Conservation (phyloP, 2,797 vertebrate species). For the Hypotaenidia okinawae region DNA sequence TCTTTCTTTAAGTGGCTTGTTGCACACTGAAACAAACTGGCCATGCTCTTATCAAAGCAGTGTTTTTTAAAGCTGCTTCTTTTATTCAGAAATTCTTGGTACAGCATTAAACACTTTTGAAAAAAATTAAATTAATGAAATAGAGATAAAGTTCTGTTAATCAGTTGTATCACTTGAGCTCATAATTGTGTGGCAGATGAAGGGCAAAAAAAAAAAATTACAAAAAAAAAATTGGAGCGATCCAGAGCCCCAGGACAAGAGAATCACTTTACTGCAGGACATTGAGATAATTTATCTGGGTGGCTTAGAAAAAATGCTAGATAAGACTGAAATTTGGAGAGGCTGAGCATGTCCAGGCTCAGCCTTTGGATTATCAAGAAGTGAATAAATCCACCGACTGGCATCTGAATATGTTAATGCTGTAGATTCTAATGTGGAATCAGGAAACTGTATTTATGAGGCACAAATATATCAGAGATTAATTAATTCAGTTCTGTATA, state of each 20-base stretch:
- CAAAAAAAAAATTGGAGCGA: background rate
- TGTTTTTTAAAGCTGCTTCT: background rate
- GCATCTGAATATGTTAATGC: constrained; percentile 32
- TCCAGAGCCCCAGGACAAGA: background rate
- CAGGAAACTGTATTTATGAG: constrained; percentile 40
- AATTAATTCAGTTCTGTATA: constrained; percentile 60
- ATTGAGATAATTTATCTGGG: constrained; percentile 36
- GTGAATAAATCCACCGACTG: constrained; percentile 5
- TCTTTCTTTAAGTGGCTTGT: background rate
- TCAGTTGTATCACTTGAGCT: background rate
- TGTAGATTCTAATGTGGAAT: constrained; percentile 27
- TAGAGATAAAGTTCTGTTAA: background rate
- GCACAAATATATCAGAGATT: constrained; percentile 31
- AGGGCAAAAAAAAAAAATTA: background rate
- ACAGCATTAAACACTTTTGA: background rate
- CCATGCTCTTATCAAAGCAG: background rate
- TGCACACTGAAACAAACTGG: background rate
- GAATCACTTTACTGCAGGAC: constrained; percentile 25
- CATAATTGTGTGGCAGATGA: background rate
- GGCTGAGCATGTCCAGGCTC: background rate
- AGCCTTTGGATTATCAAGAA: constrained; percentile 27
- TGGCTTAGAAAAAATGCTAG: constrained; percentile 44
- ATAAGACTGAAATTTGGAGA: constrained; percentile 56
- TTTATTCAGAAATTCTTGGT: background rate
- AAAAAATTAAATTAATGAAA: background rate